These are phyloP conservation scores for Brachionus calyciflorus DNA, from an alignment of 1,140 invertebrate genomes.

Conservation along the genomic window DNA sequence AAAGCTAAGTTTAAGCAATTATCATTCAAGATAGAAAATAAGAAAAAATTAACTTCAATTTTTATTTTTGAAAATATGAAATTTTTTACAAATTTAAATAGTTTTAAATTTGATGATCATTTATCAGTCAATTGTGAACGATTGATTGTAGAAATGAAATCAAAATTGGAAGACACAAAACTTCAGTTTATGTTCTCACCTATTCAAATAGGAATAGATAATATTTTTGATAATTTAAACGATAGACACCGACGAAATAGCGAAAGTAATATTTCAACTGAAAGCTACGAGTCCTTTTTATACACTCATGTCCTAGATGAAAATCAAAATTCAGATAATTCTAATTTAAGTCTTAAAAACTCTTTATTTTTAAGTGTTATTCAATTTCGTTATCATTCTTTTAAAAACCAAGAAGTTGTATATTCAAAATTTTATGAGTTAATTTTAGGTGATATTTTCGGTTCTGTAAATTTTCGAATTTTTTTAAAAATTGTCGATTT, in stretches of 20 bases:
- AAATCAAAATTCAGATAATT: neutral
- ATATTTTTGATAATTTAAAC: neutral
- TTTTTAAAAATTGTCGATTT: neutral
- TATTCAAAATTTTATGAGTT: neutral
- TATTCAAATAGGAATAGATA: neutral
- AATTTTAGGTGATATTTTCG: neutral
- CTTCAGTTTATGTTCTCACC: constrained; percentile 19
- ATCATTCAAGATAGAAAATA: too few relatives aligned
- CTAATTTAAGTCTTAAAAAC: neutral
- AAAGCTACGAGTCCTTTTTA: constrained; percentile 19
- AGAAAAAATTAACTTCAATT: neutral
- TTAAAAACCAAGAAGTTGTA: neutral
- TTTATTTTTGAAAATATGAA: neutral
- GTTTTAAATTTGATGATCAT: neutral
- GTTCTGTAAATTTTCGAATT: constrained; percentile 7
- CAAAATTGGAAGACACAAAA: neutral
- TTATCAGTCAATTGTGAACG: neutral
- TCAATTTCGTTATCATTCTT: neutral
- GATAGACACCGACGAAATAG: too few relatives aligned
- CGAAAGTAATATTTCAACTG: neutral
- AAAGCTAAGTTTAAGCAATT: too few relatives aligned
- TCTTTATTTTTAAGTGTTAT: neutral
- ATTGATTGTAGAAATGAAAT: neutral
- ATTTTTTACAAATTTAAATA: neutral
- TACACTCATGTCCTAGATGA: constrained; percentile 1